These are phyloP conservation scores for Falco peregrinus DNA, from an alignment of 2,797 vertebrate species.

Conservation along the genomic window DNA sequence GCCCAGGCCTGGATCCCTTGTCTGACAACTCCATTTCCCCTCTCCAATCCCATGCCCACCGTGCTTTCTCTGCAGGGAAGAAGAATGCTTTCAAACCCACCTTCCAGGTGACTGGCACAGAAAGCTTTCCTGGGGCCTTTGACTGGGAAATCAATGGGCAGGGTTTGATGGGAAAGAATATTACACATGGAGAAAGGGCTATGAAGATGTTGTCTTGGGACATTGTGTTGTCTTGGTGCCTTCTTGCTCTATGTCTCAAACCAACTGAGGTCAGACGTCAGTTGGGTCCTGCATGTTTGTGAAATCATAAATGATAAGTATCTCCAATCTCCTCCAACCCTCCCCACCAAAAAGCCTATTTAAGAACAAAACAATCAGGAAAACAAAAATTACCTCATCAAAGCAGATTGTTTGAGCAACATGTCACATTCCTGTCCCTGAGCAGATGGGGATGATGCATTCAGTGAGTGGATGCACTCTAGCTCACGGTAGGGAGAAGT, in stretches of 20 bases:
- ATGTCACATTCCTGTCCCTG: neutral
- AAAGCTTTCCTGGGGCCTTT: neutral
- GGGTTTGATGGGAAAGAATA: neutral
- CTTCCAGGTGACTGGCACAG: neutral
- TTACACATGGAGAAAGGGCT: neutral
- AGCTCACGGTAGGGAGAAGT: neutral
- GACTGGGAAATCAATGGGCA: neutral
- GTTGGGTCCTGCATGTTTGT: neutral
- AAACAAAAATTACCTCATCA: neutral
- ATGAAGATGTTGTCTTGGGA: neutral
- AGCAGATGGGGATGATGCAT: neutral
- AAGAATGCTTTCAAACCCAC: neutral
- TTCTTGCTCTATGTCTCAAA: neutral
- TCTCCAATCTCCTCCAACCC: neutral
- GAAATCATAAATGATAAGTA: neutral
- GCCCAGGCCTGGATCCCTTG: neutral
- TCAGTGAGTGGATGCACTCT: neutral
- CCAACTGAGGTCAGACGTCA: neutral
- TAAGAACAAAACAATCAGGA: neutral
- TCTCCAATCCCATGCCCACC: neutral
- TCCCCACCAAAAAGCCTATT: neutral
- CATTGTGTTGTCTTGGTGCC: neutral
- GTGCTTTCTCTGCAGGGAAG: neutral
- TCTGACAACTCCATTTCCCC: neutral
- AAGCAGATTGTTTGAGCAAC: neutral